Evolutionary conservation across 2,888 invertebrate species (phyloP).

Genomic region (Eudemis profundana): DNA sequence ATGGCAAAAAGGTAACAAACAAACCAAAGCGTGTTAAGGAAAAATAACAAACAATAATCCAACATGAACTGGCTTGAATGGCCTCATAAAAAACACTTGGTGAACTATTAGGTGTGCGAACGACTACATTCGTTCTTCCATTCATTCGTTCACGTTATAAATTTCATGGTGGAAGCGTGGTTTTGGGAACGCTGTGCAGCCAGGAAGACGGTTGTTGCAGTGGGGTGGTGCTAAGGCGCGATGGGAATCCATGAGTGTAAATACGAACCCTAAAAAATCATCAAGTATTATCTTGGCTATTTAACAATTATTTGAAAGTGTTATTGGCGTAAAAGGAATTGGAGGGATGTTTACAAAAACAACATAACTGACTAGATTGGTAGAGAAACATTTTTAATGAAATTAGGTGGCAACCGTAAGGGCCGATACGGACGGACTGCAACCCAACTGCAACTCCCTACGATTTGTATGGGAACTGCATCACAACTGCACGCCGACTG

Average conservation of each 20-base stretch:
- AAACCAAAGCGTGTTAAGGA: slow-evolving; percentile 42
- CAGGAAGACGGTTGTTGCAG: slow-evolving; percentile 2
- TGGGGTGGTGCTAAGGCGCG: background rate
- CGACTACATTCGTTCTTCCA: slow-evolving; percentile 52
- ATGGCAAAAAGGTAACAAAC: slow-evolving; percentile 32
- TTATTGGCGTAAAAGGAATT: no score
- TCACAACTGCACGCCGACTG: no score
- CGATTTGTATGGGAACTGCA: no score
- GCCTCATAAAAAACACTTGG: slow-evolving; percentile 55
- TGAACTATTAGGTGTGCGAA: slow-evolving; percentile 56
- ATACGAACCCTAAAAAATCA: no score
- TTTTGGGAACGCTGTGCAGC: slow-evolving; percentile 26
- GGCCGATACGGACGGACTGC: no score
- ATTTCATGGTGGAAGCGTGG: slow-evolving; percentile 48
- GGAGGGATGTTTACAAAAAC: no score
- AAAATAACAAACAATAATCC: slow-evolving; percentile 47
- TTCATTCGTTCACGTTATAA: slow-evolving; percentile 54
- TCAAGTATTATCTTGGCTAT: no score
- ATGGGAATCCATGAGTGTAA: background rate
- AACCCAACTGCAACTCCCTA: no score
- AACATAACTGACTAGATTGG: no score
- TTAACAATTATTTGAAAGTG: no score
- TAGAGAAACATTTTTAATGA: no score
- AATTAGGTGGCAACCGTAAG: no score
- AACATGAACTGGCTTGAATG: slow-evolving; percentile 48